These are phyloP conservation scores for Catocala fraxini DNA, from an alignment of 2,888 invertebrate species.

Conservation along the genomic window DNA sequence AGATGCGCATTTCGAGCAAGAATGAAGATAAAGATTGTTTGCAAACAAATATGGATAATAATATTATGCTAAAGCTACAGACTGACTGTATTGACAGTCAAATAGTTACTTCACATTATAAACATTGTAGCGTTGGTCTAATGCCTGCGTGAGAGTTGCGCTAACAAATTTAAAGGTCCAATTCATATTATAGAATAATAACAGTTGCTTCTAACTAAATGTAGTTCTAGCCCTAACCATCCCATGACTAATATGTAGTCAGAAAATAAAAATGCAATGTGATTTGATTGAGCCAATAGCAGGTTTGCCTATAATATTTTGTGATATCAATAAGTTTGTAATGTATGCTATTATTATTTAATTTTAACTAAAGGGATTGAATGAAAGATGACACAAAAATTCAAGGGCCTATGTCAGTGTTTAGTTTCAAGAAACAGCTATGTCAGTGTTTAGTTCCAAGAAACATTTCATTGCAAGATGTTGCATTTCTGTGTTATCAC, in stretches of 20 bases:
- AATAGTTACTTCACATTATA: too few species aligned
- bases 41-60: too few species aligned
- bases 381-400: slow-evolving; percentile 14
- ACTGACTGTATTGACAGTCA: too few species aligned
- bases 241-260: slow-evolving; percentile 17
- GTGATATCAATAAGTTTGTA: slow-evolving; percentile 66
- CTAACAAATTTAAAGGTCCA: too few species aligned
- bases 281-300: slow-evolving; percentile 55
- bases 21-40: too few species aligned
- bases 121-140: too few species aligned
- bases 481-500: slow-evolving; percentile 17
- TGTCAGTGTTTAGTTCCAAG: slow-evolving; percentile 1
- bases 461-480: slow-evolving; percentile 6
- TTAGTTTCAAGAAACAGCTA: not conserved
- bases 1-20: too few species aligned
- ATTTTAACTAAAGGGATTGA: slow-evolving; percentile 28
- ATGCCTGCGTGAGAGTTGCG: too few species aligned
- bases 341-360: slow-evolving; percentile 12
- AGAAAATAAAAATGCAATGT: slow-evolving; percentile 41
- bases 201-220: not conserved
- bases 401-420: slow-evolving; percentile 9
- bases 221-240: not conserved
- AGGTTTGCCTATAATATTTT: slow-evolving; percentile 57
- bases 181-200: too few species aligned
- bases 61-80: too few species aligned